Percentiles rank a stretch among this genome's conserved stretches.
These are phyloP conservation scores for Andrena camellia DNA, from an alignment of 2,888 invertebrate genomes.

Conservation along the genomic window DNA sequence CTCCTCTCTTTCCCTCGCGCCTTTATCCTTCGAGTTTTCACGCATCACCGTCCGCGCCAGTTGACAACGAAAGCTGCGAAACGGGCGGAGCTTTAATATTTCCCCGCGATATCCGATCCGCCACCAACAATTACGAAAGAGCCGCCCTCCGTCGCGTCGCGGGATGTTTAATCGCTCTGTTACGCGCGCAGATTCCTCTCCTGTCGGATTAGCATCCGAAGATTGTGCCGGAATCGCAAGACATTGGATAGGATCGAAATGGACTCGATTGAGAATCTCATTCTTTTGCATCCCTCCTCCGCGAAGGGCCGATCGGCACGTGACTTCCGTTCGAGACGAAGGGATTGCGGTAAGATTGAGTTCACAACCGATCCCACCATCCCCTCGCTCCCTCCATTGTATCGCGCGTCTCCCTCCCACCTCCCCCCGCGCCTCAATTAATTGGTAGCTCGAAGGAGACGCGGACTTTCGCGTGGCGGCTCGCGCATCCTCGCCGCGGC, in stretches of 20 bases:
- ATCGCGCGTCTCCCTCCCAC: background rate
- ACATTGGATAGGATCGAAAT: no score
- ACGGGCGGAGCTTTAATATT: background rate
- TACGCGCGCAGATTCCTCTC: background rate
- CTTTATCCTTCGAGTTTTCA: background rate
- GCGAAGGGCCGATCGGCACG: no score
- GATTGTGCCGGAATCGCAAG: no score
- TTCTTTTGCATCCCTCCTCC: no score
- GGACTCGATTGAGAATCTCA: no score
- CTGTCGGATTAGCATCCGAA: no score
- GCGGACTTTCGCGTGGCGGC: no score
- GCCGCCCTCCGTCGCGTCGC: background rate
- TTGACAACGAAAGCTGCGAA: background rate
- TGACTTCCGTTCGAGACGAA: no score
- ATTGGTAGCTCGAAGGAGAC: constrained; percentile 17
- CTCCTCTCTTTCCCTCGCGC: background rate
- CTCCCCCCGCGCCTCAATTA: background rate
- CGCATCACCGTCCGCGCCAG: background rate
- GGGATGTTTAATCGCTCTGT: background rate
- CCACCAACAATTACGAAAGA: constrained; percentile 3
- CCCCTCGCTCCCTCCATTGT: background rate
- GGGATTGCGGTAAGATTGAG: constrained; percentile 15
- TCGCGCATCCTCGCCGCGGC: background rate
- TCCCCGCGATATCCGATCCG: constrained; percentile 16
- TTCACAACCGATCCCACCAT: background rate